These are phyloP conservation scores for Athene cunicularia DNA, from an alignment of 2,113 vertebrate genomes.

Conservation along the genomic window DNA sequence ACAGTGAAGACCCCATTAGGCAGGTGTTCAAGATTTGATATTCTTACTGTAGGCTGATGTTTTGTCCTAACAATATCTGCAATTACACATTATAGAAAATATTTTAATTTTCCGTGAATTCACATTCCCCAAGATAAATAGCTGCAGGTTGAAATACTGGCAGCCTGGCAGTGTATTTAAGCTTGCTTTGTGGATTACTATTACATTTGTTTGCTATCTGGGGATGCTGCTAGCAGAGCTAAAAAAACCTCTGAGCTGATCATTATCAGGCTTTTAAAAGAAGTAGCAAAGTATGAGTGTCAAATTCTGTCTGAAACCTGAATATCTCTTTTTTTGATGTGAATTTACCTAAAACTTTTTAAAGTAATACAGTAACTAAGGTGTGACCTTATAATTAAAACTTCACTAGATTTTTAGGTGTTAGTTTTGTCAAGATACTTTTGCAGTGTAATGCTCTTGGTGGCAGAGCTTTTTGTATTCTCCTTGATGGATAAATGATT, in stretches of 20 bases:
- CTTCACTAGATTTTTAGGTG: neutral
- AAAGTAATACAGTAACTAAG: neutral
- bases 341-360: neutral
- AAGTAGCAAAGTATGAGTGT: neutral
- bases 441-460: neutral
- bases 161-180: slow-evolving; percentile 16
- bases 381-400: slow-evolving; percentile 25
- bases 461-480: slow-evolving; percentile 48
- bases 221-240: slow-evolving; percentile 21
- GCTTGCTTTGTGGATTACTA: neutral
- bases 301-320: neutral
- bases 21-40: neutral
- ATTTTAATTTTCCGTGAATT: neutral
- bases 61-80: neutral
- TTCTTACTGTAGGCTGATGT: neutral
- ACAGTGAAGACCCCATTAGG: neutral
- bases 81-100: neutral
- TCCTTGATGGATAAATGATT: slow-evolving; percentile 43
- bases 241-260: slow-evolving; percentile 4
- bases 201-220: slow-evolving; percentile 25
- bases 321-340: neutral
- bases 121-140: neutral
- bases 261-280: neutral
- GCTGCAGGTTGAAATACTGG: neutral
- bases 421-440: slow-evolving; percentile 13